Conservation (phyloP, 1,140 invertebrate species). For the Formica selysi region DNA sequence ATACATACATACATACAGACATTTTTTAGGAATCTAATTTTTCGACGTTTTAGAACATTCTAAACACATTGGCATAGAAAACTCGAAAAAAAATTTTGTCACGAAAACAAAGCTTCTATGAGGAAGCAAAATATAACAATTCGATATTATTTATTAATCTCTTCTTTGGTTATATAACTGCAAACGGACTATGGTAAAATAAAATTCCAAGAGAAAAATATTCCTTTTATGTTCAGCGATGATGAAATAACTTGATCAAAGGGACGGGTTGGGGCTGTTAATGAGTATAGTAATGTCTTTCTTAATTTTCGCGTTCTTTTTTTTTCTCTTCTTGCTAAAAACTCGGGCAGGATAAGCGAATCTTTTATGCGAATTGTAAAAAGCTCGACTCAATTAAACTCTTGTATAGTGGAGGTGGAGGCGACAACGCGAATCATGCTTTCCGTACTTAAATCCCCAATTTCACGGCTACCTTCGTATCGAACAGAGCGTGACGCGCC, state of each 20-base stretch:
- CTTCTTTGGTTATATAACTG: conserved; percentile 15
- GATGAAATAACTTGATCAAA: conserved; percentile 32
- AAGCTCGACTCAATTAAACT: conserved; percentile 71
- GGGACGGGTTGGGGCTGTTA: background rate
- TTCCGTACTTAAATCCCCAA: conserved; percentile 67
- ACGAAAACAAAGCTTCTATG: too few relatives aligned
- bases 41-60: too few relatives aligned
- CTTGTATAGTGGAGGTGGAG: conserved; percentile 33
- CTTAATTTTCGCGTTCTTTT: conserved; percentile 50
- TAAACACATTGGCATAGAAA: too few relatives aligned
- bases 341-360: conserved; percentile 4
- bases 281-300: conserved; percentile 55
- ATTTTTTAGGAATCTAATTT: too few relatives aligned
- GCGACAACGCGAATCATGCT: conserved; percentile 49
- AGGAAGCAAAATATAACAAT: background rate
- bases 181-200: background rate
- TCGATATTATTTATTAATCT: background rate
- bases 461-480: conserved; percentile 73
- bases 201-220: background rate
- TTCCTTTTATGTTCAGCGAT: background rate
- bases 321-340: conserved; percentile 34
- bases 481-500: conserved; percentile 69
- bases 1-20: too few relatives aligned
- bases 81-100: too few relatives aligned
- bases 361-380: conserved; percentile 52